Percentiles rank a stretch among this genome's conserved stretches.
phyloP scores from a whole-genome alignment of 2,113 vertebrate species.

The western clawed frog (Xenopus tropicalis) region DNA sequence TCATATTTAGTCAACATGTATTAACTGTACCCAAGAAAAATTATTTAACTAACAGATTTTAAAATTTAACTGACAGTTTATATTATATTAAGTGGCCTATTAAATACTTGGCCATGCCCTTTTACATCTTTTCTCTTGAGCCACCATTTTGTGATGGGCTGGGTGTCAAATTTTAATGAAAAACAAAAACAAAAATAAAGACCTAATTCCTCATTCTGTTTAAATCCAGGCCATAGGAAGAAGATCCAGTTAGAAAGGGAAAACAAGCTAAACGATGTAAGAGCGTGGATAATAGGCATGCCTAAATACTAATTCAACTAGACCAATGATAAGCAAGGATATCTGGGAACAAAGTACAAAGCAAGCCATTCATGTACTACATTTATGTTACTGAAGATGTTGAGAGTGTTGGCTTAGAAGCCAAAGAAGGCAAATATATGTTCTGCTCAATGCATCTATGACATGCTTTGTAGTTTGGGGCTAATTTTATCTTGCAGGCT shows the following conservation, averaged over 20 bases:
- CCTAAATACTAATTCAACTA: neutral
- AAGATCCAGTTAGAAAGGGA: slow-evolving; percentile 31
- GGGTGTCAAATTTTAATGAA: no score
- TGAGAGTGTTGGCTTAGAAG: neutral
- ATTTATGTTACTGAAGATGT: neutral
- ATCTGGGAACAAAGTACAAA: slow-evolving; percentile 4
- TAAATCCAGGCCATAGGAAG: slow-evolving; percentile 3
- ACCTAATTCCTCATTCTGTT: no score
- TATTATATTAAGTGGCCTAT: no score
- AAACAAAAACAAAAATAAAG: no score
- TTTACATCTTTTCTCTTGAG: no score
- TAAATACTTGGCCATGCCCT: no score
- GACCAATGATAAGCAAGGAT: neutral
- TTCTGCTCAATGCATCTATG: neutral
- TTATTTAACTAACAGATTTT: no score
- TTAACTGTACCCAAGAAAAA: no score
- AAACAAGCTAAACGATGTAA: neutral
- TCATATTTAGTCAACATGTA: no score
- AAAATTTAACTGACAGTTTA: no score
- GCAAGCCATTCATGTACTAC: neutral
- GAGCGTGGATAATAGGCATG: slow-evolving; percentile 22
- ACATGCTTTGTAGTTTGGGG: slow-evolving; percentile 25
- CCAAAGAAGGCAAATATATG: neutral
- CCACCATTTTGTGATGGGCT: no score
- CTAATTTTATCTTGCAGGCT: slow-evolving; percentile 35